Evolutionary conservation across 1,140 invertebrate species (phyloP).

Genomic region (Leptopilina clavipes): DNA sequence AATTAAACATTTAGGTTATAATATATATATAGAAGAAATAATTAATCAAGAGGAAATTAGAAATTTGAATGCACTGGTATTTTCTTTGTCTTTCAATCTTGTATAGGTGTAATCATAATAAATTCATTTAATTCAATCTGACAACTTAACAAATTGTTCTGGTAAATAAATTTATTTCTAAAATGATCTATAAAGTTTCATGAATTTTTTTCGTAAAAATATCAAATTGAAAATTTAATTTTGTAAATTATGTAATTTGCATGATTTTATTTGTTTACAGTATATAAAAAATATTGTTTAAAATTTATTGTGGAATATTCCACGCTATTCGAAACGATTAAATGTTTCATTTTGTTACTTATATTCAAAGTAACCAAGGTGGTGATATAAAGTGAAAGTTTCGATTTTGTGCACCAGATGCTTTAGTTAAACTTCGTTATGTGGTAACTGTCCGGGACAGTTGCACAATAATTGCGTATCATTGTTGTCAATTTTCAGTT

Average conservation of each 20-base stretch:
- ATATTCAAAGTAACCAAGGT: conserved; percentile 7
- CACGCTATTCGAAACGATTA: neutral
- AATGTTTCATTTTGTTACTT: neutral
- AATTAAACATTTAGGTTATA: too few relatives aligned
- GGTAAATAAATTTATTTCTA: neutral
- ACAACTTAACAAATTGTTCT: neutral
- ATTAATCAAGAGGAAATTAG: conserved; percentile 2
- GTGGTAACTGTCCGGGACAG: conserved; percentile 19
- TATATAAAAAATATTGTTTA: too few relatives aligned
- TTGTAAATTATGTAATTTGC: too few relatives aligned
- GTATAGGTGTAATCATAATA: neutral
- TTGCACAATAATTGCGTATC: conserved; percentile 19
- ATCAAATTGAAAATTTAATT: too few relatives aligned
- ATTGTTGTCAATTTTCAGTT: conserved; percentile 18
- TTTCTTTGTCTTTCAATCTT: neutral
- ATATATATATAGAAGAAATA: neutral
- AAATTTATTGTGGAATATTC: neutral
- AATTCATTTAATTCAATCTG: neutral
- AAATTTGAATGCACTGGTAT: neutral
- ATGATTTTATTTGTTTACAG: too few relatives aligned
- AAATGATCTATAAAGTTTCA: too few relatives aligned
- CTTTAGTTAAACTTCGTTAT: conserved; percentile 21
- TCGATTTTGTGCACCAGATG: conserved; percentile 30
- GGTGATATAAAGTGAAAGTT: conserved; percentile 9
- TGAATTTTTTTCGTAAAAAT: neutral